These are phyloP conservation scores for Tanypteryx hageni DNA, from an alignment of 2,888 invertebrate genomes.

Conservation along the genomic window DNA sequence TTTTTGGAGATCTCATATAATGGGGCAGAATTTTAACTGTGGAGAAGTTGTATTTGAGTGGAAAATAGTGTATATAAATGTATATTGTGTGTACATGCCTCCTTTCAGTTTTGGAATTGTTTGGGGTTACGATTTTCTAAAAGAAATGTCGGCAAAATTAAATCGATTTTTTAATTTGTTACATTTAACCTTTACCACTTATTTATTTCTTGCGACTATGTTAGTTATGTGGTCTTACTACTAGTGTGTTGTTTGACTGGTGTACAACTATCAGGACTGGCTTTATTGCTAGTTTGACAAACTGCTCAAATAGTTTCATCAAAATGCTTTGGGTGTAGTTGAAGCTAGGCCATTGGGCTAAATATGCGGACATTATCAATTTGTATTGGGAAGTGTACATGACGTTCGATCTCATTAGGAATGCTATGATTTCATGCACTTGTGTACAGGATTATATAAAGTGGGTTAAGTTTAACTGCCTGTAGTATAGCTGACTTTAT, in stretches of 20 bases:
- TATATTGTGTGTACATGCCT: slow-evolving; percentile 50
- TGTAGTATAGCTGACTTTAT: slow-evolving; percentile 56
- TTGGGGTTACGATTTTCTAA: slow-evolving; percentile 11
- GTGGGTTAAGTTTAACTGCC: slow-evolving; percentile 59
- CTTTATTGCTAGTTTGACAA: slow-evolving; percentile 56
- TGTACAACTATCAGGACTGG: slow-evolving; percentile 53
- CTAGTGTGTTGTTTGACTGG: slow-evolving; percentile 41
- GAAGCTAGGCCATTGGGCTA: slow-evolving; percentile 48
- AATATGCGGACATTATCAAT: slow-evolving; percentile 34
- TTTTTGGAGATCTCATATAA: slow-evolving; percentile 18
- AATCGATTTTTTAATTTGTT: slow-evolving; percentile 5
- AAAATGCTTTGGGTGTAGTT: slow-evolving; percentile 58
- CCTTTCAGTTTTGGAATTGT: slow-evolving; percentile 9
- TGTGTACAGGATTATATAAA: slow-evolving; percentile 55
- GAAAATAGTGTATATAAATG: slow-evolving; percentile 46
- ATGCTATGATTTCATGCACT: slow-evolving; percentile 60
- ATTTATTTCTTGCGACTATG: slow-evolving; percentile 25
- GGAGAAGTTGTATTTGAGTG: slow-evolving; percentile 8
- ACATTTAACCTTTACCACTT: neutral
- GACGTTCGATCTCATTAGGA: slow-evolving; percentile 60
- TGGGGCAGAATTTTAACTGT: slow-evolving; percentile 5
- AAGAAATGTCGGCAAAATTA: neutral
- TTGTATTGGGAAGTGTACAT: slow-evolving; percentile 50
- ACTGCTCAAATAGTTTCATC: slow-evolving; percentile 58
- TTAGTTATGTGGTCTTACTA: slow-evolving; percentile 10